Base-by-base conservation (phyloP, 2,113 vertebrate genomes). In the Tetrao urogallus region DNA sequence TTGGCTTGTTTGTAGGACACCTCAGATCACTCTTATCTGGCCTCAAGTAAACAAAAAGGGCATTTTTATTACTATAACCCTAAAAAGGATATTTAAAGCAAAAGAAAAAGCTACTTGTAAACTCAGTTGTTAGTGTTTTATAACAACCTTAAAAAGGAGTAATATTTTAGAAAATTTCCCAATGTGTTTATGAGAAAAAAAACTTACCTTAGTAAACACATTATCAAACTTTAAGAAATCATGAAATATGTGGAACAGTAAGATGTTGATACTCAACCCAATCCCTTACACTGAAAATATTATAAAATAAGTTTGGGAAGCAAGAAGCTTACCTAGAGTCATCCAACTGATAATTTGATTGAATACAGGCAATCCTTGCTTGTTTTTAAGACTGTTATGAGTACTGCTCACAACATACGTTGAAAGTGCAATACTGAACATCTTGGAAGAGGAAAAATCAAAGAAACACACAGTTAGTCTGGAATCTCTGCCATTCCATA, bases 341-440 rank as follows among this genome's bases (percentile, higher is more conserved):
- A 86, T 73, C 99, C 99, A 99, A 97, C 99, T 99, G 92, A 98
- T 82, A 61, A 99, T 83, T 92, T 99, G 99, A 94, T 99, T 99
- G 42, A 97, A 50, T 63, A 98, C 64, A 10, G 99, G 99, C 58
- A 99, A 95, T 24, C 99, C 99, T 78, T 98, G 98, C 76, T 99
- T 99, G 89, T 90, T 96, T 50, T 98, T 96, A 74, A 99, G 98
- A 91, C 99, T 99, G 64, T 75, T 91, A 84, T 99, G 98, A 14
- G 99, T 99, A 81, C 97, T 98, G 82, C 95, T 98, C 15, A 98
- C 98, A 70, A 98, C 82, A 1, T 95, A 98, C 0, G 98, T 96
- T 0, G 99, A 99, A 70, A 99, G 88, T 4, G 94, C 95, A 78
- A 98, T 93, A 71, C 97, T 98, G 79, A 99, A 60, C 97, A 99